Evolutionary conservation across 2,797 vertebrate species (phyloP).

Genomic region (Paguma larvata): DNA sequence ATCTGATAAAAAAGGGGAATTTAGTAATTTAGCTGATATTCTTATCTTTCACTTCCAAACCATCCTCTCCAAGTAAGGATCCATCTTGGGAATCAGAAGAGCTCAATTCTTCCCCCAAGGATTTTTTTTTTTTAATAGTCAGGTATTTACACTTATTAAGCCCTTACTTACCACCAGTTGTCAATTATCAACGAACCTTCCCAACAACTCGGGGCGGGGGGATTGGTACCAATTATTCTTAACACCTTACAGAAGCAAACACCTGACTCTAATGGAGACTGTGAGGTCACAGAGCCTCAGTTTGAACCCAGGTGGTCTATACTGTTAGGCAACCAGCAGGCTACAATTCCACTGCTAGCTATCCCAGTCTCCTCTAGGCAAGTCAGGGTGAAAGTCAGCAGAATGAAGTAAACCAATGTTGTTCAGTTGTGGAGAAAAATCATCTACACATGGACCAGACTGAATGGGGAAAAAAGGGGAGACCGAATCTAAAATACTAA

Average conservation of each 20-base stretch:
- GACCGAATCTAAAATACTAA: neutral
- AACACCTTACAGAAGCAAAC: slow-evolving; percentile 26
- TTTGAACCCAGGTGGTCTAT: neutral
- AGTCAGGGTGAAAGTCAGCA: neutral
- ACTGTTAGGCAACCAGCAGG: neutral
- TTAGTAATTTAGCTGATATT: neutral
- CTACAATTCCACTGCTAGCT: neutral
- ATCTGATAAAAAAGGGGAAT: neutral
- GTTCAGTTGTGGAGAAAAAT: neutral
- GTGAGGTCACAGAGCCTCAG: neutral
- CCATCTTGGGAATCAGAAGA: neutral
- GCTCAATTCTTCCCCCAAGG: neutral
- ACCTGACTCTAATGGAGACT: neutral
- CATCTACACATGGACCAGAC: neutral
- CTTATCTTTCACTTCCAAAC: neutral
- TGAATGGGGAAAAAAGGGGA: neutral
- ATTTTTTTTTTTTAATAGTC: neutral
- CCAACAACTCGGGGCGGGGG: neutral
- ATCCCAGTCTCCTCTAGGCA: neutral
- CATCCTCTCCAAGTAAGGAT: neutral
- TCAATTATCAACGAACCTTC: neutral
- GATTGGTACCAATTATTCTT: neutral
- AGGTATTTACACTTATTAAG: neutral
- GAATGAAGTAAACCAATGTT: neutral
- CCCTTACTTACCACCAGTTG: neutral